Percentiles rank a stretch among this genome's conserved stretches.
Conservation (phyloP, 2,888 invertebrate species). For the Dynastes tityus region DNA sequence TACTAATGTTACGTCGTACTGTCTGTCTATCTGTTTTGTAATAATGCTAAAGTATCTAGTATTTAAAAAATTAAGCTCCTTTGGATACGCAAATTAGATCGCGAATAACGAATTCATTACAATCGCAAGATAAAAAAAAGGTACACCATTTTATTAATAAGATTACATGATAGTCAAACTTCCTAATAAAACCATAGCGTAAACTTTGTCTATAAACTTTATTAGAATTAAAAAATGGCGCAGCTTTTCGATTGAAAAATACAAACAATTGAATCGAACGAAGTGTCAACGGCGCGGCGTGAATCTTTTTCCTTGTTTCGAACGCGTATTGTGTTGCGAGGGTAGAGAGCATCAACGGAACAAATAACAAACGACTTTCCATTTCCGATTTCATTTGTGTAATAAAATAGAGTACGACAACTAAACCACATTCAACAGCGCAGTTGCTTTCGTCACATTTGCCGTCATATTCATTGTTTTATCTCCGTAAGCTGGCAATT, state of each 20-base stretch:
- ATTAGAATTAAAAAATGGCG: neutral
- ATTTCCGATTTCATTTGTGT: conserved; percentile 43
- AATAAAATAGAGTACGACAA: conserved; percentile 37
- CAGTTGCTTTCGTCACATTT: conserved; percentile 4
- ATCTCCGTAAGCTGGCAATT: conserved; percentile 8
- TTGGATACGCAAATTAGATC: no score
- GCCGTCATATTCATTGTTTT: neutral
- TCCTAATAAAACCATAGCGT: neutral
- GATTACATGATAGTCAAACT: neutral
- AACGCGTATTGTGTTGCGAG: neutral
- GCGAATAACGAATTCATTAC: no score
- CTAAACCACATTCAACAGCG: neutral
- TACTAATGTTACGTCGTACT: no score
- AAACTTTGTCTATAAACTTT: neutral
- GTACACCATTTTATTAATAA: no score
- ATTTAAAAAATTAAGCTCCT: no score
- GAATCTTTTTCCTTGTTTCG: conserved; percentile 12
- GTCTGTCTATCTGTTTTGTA: no score
- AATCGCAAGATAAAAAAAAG: no score
- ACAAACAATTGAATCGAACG: conserved; percentile 18
- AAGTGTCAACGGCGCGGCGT: conserved; percentile 9
- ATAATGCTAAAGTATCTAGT: no score
- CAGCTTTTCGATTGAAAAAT: neutral
- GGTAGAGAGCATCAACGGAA: conserved; percentile 1
- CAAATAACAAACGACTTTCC: conserved; percentile 44